Evolutionary conservation across 2,888 invertebrate species (phyloP).

Genomic region (Megalurothrips usitatus): DNA sequence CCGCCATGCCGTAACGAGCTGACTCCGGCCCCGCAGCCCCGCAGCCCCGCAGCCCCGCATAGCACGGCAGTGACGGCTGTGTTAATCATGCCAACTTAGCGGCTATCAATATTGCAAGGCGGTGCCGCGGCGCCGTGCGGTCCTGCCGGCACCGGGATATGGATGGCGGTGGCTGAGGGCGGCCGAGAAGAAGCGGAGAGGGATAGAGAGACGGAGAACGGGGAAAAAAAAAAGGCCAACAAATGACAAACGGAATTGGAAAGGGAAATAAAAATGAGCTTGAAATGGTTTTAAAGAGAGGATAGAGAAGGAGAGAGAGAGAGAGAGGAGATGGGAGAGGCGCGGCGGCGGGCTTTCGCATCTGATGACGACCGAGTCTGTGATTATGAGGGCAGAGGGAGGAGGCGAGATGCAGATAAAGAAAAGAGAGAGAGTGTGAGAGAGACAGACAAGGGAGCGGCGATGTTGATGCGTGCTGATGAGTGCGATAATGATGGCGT

Average conservation of each 20-base stretch:
- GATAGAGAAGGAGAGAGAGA: background rate
- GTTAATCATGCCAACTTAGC: slow-evolving; percentile 17
- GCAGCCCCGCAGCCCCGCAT: too few species aligned
- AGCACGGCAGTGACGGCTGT: background rate
- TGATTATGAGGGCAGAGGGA: too few species aligned
- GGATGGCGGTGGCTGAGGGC: background rate
- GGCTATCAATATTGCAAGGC: slow-evolving; percentile 18
- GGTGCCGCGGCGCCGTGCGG: background rate
- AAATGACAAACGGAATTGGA: slow-evolving; percentile 15
- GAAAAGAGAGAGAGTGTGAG: too few species aligned
- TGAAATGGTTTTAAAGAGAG: background rate
- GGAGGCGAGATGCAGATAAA: too few species aligned
- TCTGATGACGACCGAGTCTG: too few species aligned
- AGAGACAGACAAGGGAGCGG: too few species aligned
- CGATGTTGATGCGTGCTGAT: too few species aligned
- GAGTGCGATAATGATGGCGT: too few species aligned
- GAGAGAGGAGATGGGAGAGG: background rate
- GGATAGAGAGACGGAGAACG: background rate
- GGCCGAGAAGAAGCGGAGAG: background rate
- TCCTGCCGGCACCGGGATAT: too few species aligned
- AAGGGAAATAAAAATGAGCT: slow-evolving; percentile 25
- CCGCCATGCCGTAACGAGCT: background rate
- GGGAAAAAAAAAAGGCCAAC: background rate
- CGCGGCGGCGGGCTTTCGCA: background rate
- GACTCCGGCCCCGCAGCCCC: background rate